Percentiles rank a stretch among this genome's conserved stretches.
These are phyloP conservation scores for Semibalanus balanoides DNA, from an alignment of 1,140 invertebrate species.

Conservation along the genomic window DNA sequence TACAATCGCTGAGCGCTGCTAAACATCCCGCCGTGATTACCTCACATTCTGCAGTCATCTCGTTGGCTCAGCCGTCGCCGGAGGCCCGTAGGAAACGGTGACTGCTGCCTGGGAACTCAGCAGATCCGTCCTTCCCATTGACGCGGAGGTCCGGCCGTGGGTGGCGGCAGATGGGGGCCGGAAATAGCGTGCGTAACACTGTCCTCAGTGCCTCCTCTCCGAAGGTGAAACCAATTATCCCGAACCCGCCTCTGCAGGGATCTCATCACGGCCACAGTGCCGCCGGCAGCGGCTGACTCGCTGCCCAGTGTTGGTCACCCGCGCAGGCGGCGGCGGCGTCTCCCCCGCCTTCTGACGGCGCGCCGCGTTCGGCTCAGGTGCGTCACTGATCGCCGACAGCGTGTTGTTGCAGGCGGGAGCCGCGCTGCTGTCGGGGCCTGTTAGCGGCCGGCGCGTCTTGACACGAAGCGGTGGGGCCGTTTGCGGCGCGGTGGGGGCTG, in stretches of 20 bases:
- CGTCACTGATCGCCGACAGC: not conserved
- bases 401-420: conserved; percentile 1
- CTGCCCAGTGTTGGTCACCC: no score
- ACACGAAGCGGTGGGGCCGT: no score
- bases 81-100: not conserved
- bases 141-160: no score
- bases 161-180: not conserved
- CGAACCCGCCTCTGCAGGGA: not conserved
- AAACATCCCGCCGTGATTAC: not conserved
- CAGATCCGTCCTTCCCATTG: not conserved
- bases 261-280: not conserved
- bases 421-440: not conserved
- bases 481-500: no score
- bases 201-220: not conserved
- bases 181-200: not conserved
- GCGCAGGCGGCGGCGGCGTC: no score
- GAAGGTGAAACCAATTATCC: not conserved
- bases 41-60: not conserved
- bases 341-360: no score
- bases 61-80: no score
- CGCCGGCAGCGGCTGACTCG: no score
- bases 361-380: not conserved
- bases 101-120: not conserved
- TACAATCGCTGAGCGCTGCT: not conserved
- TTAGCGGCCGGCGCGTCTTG: not conserved